A percentile compares a stretch with the other conserved stretches of the same genome.
These are phyloP conservation scores for Microcebus ravelobensis DNA, from an alignment of 2,113 vertebrate species.

Conservation along the genomic window DNA sequence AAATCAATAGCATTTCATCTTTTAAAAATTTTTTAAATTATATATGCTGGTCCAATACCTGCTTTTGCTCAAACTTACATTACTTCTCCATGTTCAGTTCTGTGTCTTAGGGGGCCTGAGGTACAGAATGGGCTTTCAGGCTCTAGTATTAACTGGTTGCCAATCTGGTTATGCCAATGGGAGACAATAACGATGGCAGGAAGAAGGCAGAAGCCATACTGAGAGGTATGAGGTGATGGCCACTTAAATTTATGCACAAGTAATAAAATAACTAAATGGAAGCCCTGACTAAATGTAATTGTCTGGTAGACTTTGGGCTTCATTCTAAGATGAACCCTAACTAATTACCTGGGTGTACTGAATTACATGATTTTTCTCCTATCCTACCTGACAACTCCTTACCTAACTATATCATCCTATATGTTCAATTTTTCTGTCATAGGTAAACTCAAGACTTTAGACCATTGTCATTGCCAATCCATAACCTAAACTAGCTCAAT, in stretches of 20 bases:
- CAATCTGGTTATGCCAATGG: neutral
- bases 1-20: neutral
- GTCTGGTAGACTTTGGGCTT: neutral
- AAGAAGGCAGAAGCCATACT: neutral
- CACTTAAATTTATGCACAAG: neutral
- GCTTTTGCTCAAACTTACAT: neutral
- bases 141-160: neutral
- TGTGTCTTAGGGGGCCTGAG: neutral
- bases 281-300: neutral
- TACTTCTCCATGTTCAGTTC: neutral
- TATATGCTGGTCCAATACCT: neutral
- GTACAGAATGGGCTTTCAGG: neutral
- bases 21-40: neutral
- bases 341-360: neutral
- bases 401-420: neutral
- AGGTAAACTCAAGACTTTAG: neutral
- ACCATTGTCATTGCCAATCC: neutral
- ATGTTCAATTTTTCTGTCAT: neutral
- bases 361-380: neutral
- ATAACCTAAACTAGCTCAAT: neutral
- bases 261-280: neutral
- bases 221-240: neutral
- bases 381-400: neutral
- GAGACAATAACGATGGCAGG: neutral
- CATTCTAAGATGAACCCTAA: neutral